Evolutionary conservation across 2,888 invertebrate genomes (phyloP).

Genomic region (Plebejus melissa): DNA sequence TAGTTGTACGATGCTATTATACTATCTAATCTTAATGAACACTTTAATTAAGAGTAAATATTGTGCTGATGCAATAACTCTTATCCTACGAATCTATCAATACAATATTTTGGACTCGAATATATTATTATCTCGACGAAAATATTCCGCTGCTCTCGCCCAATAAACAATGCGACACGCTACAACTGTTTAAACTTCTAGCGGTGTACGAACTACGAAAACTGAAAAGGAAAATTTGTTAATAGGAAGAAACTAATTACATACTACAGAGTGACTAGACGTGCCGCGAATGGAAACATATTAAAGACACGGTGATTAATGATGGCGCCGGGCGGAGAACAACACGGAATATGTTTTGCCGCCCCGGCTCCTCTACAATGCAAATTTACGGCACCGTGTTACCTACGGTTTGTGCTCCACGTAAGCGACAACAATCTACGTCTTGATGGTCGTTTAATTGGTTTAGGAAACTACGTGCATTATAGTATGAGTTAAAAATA

Average conservation of each 20-base stretch:
- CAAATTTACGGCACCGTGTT: slow-evolving; percentile 65
- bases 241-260: slow-evolving; percentile 72
- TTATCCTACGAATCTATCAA: slow-evolving; percentile 14
- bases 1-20: neutral
- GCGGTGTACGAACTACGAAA: slow-evolving; percentile 16
- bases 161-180: neutral
- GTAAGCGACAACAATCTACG: slow-evolving; percentile 18
- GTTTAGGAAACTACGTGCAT: slow-evolving; percentile 3
- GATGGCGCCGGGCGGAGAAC: slow-evolving; percentile 46
- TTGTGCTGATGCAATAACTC: slow-evolving; percentile 15
- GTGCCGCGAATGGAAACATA: slow-evolving; percentile 71
- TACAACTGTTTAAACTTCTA: neutral
- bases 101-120: slow-evolving; percentile 2
- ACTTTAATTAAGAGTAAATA: slow-evolving; percentile 23
- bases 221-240: slow-evolving; percentile 52
- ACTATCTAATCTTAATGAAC: slow-evolving; percentile 18
- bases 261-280: slow-evolving; percentile 63
- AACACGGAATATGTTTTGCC: slow-evolving; percentile 42
- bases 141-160: neutral
- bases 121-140: neutral
- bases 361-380: slow-evolving; percentile 56
- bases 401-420: slow-evolving; percentile 43
- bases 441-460: slow-evolving; percentile 16
- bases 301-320: slow-evolving; percentile 76
- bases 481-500: neutral